Base-by-base conservation (phyloP, 37 sponge, comb jelly and placozoan species). In the Hormiphora californensis region DNA sequence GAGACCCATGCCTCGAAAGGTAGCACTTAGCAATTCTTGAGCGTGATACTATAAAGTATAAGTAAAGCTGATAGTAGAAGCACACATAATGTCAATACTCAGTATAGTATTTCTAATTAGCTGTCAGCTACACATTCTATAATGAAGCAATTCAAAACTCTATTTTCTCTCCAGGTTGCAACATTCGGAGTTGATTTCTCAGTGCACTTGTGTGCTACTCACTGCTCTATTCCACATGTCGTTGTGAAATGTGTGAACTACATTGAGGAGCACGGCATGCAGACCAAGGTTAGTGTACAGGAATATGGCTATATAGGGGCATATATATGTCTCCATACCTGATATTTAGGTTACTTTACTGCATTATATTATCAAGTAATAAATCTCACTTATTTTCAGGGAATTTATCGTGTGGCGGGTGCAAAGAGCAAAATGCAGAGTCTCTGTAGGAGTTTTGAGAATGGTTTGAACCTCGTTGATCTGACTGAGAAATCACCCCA, bases 351-450 rank as follows among this genome's bases (percentile, higher is more conserved):
- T n/a, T n/a, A n/a, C n/a, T n/a, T n/a, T n/a, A n/a, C n/a, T n/a
- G n/a, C n/a, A n/a, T n/a, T n/a, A n/a, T n/a, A n/a, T n/a, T n/a
- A n/a, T n/a, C n/a, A n/a, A n/a, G n/a, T n/a, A n/a, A n/a, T n/a
- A n/a, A n/a, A n/a, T n/a, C n/a, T n/a, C n/a, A n/a, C n/a, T n/a
- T n/a, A n/a, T 57, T 30, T 12, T 28, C 44, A 73, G 81, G 81
- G 81, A 5, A 73, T 73, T 15, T 73, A 73, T 30, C 9, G 81
- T 3, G 81, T 73, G 2, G 81, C 81, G 21, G 81, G 81, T 1
- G 81, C 81, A 23, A 73, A 73, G 27, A 73, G 81, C 81, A 73
- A 73, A 30, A 73, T 73, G 81, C 81, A 73, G 46, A 73, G 81
- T 19, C 25, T 73, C 21, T 73, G 81, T 30, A 21, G 81, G 21